These are phyloP conservation scores for Aphis craccivora DNA, from an alignment of 1,140 invertebrate species.

Conservation along the genomic window DNA sequence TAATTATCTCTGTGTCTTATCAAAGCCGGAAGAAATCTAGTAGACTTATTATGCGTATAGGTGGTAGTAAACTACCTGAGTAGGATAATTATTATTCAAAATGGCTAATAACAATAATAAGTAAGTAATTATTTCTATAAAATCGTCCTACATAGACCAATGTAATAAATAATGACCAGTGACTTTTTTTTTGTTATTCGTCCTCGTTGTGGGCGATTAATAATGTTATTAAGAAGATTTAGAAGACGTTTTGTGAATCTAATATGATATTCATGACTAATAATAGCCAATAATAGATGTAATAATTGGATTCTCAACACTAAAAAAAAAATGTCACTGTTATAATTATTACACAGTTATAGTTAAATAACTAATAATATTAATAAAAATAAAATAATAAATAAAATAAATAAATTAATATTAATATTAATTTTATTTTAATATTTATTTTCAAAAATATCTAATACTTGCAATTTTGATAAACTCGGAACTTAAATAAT, in stretches of 20 bases:
- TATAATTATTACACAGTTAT: too few species aligned
- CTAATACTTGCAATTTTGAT: neutral
- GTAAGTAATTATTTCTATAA: neutral
- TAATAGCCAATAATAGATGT: neutral
- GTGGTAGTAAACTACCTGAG: neutral
- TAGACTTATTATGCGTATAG: neutral
- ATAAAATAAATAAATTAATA: too few species aligned
- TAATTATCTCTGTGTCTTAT: neutral
- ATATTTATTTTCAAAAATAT: neutral
- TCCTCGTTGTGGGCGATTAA: neutral
- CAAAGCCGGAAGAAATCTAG: neutral
- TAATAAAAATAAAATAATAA: too few species aligned
- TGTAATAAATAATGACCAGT: neutral
- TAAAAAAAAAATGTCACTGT: neutral
- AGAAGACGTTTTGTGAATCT: neutral
- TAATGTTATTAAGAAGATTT: neutral
- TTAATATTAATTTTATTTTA: too few species aligned
- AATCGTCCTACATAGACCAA: neutral
- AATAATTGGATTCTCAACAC: neutral
- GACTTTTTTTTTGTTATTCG: neutral
- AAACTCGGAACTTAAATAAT: too few species aligned
- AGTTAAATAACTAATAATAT: too few species aligned
- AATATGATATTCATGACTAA: neutral
- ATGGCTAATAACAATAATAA: slow-evolving; percentile 2
- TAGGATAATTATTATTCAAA: slow-evolving; percentile 8